phyloP scores from a whole-genome alignment of 2,888 invertebrate genomes.

The Xanthostigma xanthostigma region DNA sequence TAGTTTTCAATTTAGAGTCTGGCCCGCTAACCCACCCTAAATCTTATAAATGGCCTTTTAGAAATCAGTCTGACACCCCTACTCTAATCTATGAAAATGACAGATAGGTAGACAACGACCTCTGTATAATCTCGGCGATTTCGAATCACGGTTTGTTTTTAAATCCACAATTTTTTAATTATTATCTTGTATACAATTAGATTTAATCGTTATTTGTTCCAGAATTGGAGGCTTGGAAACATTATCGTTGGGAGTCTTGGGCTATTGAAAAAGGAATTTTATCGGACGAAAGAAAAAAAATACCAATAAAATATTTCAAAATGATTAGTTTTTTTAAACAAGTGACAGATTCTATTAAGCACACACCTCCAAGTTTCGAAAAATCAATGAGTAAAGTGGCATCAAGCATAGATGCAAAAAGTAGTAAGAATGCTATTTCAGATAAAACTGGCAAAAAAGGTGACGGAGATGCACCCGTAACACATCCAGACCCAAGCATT shows the following conservation, averaged over 20 bases:
- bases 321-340: slow-evolving; percentile 19
- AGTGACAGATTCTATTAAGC: slow-evolving; percentile 9
- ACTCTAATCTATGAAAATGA: too few relatives aligned
- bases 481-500: slow-evolving; percentile 17
- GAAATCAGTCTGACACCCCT: too few relatives aligned
- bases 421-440: background rate
- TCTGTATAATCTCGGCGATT: too few relatives aligned
- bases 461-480: background rate
- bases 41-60: too few relatives aligned
- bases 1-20: too few relatives aligned
- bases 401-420: slow-evolving; percentile 6
- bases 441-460: background rate
- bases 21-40: too few relatives aligned
- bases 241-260: slow-evolving; percentile 31
- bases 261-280: slow-evolving; percentile 24
- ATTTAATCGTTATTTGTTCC: background rate
- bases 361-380: slow-evolving; percentile 10
- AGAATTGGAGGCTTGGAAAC: slow-evolving; percentile 29
- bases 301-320: slow-evolving; percentile 20
- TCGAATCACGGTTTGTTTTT: too few relatives aligned
- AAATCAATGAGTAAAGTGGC: slow-evolving; percentile 11
- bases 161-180: too few relatives aligned
- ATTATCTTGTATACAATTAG: too few relatives aligned
- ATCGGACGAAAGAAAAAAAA: slow-evolving; percentile 14
- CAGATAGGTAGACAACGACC: too few relatives aligned